Evolutionary conservation across 1,140 invertebrate species (phyloP).

Genomic region (Armadillidium nasatum): DNA sequence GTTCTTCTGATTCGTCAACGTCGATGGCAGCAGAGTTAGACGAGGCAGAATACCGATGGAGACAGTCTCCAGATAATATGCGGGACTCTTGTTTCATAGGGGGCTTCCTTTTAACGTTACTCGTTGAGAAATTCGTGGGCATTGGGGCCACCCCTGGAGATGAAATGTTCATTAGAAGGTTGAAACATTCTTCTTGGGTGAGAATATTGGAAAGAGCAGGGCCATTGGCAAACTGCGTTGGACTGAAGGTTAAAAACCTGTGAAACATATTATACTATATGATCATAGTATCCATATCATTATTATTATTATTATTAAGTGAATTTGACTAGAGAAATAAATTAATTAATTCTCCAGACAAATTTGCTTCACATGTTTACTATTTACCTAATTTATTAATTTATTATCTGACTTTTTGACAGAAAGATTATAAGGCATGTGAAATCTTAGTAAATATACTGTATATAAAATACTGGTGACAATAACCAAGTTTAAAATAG

Average conservation of each 20-base stretch:
- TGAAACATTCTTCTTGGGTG: slow-evolving; percentile 66
- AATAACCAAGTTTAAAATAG: too few relatives aligned
- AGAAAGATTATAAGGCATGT: too few relatives aligned
- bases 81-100: neutral
- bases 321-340: too few relatives aligned
- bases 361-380: too few relatives aligned
- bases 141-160: slow-evolving; percentile 58
- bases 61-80: neutral
- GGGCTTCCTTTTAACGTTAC: slow-evolving; percentile 6
- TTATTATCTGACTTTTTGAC: too few relatives aligned
- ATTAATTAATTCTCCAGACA: too few relatives aligned
- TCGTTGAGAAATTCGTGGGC: slow-evolving; percentile 24
- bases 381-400: too few relatives aligned
- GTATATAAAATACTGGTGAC: too few relatives aligned
- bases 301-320: too few relatives aligned
- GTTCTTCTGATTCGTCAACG: slow-evolving; percentile 17
- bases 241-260: slow-evolving; percentile 65
- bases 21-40: neutral
- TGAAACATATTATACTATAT: slow-evolving; percentile 23
- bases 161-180: slow-evolving; percentile 70
- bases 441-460: too few relatives aligned
- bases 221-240: slow-evolving; percentile 72
- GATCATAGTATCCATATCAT: neutral
- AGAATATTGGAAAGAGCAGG: slow-evolving; percentile 66
- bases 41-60: neutral